These are phyloP conservation scores for Emydoidea blandingii DNA, from an alignment of 2,797 vertebrate genomes.

Conservation along the genomic window DNA sequence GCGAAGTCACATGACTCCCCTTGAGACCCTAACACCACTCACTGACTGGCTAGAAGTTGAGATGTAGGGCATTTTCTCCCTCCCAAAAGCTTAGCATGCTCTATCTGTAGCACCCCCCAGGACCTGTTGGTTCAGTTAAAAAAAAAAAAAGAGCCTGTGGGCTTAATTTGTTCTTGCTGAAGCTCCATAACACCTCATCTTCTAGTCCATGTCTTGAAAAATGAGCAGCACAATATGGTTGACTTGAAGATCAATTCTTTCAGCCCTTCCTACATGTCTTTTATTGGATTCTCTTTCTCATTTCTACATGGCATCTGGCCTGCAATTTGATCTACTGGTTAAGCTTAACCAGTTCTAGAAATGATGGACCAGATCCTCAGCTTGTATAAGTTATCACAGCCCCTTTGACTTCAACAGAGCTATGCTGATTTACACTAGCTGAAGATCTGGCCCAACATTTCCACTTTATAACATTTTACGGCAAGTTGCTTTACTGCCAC, in stretches of 20 bases:
- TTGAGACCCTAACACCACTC: neutral
- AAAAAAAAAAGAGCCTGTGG: neutral
- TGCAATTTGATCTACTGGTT: neutral
- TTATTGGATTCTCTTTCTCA: neutral
- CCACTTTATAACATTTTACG: neutral
- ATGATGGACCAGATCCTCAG: neutral
- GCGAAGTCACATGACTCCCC: accelerated
- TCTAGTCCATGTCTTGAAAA: neutral
- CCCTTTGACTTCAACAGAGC: neutral
- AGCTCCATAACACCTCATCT: neutral
- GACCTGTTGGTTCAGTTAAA: neutral
- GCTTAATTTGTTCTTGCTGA: neutral
- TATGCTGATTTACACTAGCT: neutral
- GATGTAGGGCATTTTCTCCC: neutral
- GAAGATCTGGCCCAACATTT: neutral
- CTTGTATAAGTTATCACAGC: neutral
- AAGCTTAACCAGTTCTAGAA: neutral
- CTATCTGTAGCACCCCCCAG: neutral
- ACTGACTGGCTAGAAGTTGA: neutral
- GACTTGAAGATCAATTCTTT: neutral
- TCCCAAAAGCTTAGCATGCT: neutral
- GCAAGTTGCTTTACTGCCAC: neutral
- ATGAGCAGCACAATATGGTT: neutral
- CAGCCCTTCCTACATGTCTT: neutral
- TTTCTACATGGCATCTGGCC: neutral